A percentile compares a stretch with the other conserved stretches of the same genome.
Evolutionary conservation across 2,797 vertebrate species (phyloP).

Genomic region (Tragelaphus eurycerus): DNA sequence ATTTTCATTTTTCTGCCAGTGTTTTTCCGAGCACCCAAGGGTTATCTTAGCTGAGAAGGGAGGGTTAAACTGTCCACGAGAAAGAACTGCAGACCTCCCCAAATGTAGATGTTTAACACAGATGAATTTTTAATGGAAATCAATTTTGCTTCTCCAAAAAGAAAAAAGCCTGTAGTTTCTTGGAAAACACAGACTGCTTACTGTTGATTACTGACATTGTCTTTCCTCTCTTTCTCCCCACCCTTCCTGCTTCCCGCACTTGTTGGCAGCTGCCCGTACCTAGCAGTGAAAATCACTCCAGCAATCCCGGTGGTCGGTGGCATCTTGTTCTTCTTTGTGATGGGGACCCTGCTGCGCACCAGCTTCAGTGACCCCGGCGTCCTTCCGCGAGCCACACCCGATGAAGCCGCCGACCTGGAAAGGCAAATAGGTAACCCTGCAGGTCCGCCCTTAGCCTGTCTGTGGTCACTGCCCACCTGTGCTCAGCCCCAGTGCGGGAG

Average conservation of each 20-base stretch:
- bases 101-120: not conserved
- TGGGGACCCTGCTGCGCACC: slow-evolving; percentile 95
- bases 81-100: not conserved
- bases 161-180: not conserved
- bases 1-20: not conserved
- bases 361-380: slow-evolving; percentile 99
- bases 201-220: slow-evolving; percentile 3
- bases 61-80: not conserved
- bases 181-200: not conserved
- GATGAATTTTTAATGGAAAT: slow-evolving; percentile 20
- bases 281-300: slow-evolving; percentile 91
- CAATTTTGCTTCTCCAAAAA: not conserved
- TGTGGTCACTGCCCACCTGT: slow-evolving; percentile 40
- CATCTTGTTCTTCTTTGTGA: slow-evolving; percentile 95
- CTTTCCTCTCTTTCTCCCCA: slow-evolving; percentile 47
- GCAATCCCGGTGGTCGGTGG: slow-evolving; percentile 94
- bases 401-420: slow-evolving; percentile 97
- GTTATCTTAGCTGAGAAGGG: not conserved
- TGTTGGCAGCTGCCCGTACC: slow-evolving; percentile 90
- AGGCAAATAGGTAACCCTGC: slow-evolving; percentile 94
- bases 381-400: slow-evolving; percentile 93
- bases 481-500: slow-evolving; percentile 40
- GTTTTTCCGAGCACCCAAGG: not conserved
- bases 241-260: not conserved
- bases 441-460: slow-evolving; percentile 73